These are phyloP conservation scores for Ephialtes manifestator DNA, from an alignment of 2,888 invertebrate genomes.

Conservation along the genomic window DNA sequence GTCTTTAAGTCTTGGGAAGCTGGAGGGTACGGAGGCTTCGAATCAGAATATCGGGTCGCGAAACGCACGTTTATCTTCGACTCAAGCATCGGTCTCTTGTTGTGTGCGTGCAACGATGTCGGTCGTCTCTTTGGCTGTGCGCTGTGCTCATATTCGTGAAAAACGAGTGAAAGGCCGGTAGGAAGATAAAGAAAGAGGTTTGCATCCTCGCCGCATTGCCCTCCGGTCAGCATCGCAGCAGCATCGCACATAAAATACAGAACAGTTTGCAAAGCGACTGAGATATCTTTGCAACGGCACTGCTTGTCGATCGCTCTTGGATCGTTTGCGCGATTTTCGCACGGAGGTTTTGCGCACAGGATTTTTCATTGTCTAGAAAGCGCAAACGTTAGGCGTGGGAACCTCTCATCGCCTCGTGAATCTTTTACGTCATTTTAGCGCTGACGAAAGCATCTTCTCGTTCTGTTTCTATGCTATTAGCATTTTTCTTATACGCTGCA, in stretches of 20 bases:
- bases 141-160: conserved; percentile 37
- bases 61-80: conserved; percentile 31
- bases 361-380: background rate
- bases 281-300: background rate
- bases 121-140: conserved; percentile 16
- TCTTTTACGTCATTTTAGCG: background rate
- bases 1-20: background rate
- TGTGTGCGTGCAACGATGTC: conserved; percentile 38
- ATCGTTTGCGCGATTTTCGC: background rate
- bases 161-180: conserved; percentile 63
- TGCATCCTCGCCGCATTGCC: conserved; percentile 4
- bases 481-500: too few species aligned
- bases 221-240: conserved; percentile 26
- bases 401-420: background rate
- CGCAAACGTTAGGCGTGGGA: background rate
- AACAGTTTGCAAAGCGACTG: background rate
- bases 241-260: conserved; percentile 13
- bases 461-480: too few species aligned
- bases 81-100: background rate
- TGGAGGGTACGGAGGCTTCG: conserved; percentile 14
- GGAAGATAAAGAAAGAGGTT: background rate
- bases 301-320: background rate
- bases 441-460: background rate
- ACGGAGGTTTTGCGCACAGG: background rate
- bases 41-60: conserved; percentile 46